Evolutionary conservation across 1,140 invertebrate genomes (phyloP), one percentile per base, ranked within the genome.

Genomic region (Ptiloglossa arizonensis): DNA sequence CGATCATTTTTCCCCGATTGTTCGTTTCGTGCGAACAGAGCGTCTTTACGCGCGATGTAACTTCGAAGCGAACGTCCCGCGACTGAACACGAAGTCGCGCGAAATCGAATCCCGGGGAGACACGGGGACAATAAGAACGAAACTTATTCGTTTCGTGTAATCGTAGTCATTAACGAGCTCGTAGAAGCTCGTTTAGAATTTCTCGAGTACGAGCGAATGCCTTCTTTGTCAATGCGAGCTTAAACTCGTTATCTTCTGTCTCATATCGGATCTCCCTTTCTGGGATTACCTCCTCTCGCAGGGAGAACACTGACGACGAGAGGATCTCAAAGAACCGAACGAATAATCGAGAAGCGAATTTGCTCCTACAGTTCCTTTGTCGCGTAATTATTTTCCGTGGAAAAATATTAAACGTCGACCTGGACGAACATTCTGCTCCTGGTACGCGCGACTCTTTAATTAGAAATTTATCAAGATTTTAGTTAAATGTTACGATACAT

Each of bases 191-290:
- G 69, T 62, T 62, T 48, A 41, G 57, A 63, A 63, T 52, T 63
- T 60, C 70, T 60, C 70, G 59, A 27, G 44, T 11, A 17, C 19
- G 5, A 24, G 17, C n/a, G 57, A 19, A 13, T 38, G 44, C 57
- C 69, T 72, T 72, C 57, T 52, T 73, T 22, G 29, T 52, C 59
- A 24, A 64, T 38, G 32, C 17, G 44, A 64, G 38, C 32, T 63
- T 64, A 73, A 73, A 73, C 70, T 73, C 70, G 59, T 73, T 73
- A 64, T 41, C 70, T 32, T 64, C 70, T 63, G 59, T 73, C 59
- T 73, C 59, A 38, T 73, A 73, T 73, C 70, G 70, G 41, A 50
- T 73, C 59, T 73, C 70, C 70, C 56, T 64, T 48, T 73, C 59
- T 72, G 29, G 41, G 56, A 72, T 72, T 72, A 46, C 57, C 57